A percentile compares a stretch with the other conserved stretches of the same genome.
Evolutionary conservation across 2,888 invertebrate genomes (phyloP).

Genomic region (Patella pellucida): DNA sequence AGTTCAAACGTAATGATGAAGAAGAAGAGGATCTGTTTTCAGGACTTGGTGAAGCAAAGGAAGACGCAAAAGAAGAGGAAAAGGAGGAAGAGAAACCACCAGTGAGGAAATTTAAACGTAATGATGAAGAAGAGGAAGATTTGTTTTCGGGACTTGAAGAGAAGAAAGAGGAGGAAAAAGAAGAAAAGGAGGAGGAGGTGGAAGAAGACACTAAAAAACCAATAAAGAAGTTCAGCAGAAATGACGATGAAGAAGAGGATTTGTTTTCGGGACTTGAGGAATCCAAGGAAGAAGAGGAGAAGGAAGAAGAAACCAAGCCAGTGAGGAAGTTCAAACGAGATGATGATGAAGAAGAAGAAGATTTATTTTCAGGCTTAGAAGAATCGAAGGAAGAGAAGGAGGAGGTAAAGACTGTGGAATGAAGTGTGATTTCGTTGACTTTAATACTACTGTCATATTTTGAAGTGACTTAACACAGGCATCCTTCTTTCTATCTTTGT

Average conservation of each 20-base stretch:
- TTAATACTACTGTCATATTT: too few relatives aligned
- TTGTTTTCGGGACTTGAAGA: background rate
- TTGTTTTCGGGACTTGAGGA: background rate
- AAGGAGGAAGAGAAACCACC: background rate
- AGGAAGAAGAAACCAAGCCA: background rate
- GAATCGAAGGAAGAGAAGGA: background rate
- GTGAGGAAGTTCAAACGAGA: background rate
- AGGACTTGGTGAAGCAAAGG: background rate
- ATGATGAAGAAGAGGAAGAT: background rate
- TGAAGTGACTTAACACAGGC: too few relatives aligned
- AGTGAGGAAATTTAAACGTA: background rate
- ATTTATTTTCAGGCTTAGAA: background rate
- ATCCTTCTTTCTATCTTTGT: too few relatives aligned
- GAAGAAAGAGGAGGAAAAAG: background rate
- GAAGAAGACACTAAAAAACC: background rate
- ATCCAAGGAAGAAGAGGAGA: background rate
- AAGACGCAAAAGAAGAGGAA: background rate
- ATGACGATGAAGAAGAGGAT: background rate
- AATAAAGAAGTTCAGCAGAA: background rate
- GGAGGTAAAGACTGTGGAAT: background rate
- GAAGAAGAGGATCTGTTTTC: background rate
- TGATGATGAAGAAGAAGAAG: background rate
- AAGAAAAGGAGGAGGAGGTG: background rate
- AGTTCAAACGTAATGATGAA: background rate
- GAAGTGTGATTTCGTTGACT: too few relatives aligned